These are phyloP conservation scores for Drosophila pachea DNA, from an alignment of 1,140 invertebrate species.

Conservation along the genomic window DNA sequence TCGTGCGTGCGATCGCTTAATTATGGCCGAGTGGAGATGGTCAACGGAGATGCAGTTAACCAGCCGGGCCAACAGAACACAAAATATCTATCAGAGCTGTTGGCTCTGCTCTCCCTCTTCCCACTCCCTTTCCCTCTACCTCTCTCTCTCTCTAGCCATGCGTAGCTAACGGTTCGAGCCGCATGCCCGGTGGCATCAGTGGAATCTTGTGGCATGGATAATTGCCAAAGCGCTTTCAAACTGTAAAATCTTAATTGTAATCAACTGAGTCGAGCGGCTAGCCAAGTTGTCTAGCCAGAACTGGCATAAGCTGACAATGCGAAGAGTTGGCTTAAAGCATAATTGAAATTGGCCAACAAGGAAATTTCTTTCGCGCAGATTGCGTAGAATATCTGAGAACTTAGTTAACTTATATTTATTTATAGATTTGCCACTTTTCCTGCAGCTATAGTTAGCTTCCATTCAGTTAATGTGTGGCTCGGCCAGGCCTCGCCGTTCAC, in stretches of 20 bases:
- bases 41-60: slow-evolving; percentile 38
- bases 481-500: not conserved
- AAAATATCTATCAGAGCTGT: slow-evolving; percentile 28
- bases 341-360: too few relatives aligned
- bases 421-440: not conserved
- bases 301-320: not conserved
- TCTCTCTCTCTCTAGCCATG: too few relatives aligned
- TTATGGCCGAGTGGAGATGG: slow-evolving; percentile 65
- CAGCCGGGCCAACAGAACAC: slow-evolving; percentile 20
- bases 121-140: too few relatives aligned
- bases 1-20: slow-evolving; percentile 70
- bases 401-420: not conserved
- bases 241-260: slow-evolving; percentile 38
- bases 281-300: slow-evolving; percentile 19
- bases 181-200: slow-evolving; percentile 39
- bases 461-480: not conserved
- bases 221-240: slow-evolving; percentile 23
- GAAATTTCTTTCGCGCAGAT: too few relatives aligned
- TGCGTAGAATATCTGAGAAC: too few relatives aligned
- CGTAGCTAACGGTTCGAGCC: slow-evolving; percentile 39
- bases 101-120: too few relatives aligned
- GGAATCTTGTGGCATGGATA: slow-evolving; percentile 33
- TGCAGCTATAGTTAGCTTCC: not conserved
- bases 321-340: not conserved
- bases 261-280: not conserved